Base-by-base conservation (phyloP, 1,140 invertebrate genomes). In the Drosophila watanabei region DNA sequence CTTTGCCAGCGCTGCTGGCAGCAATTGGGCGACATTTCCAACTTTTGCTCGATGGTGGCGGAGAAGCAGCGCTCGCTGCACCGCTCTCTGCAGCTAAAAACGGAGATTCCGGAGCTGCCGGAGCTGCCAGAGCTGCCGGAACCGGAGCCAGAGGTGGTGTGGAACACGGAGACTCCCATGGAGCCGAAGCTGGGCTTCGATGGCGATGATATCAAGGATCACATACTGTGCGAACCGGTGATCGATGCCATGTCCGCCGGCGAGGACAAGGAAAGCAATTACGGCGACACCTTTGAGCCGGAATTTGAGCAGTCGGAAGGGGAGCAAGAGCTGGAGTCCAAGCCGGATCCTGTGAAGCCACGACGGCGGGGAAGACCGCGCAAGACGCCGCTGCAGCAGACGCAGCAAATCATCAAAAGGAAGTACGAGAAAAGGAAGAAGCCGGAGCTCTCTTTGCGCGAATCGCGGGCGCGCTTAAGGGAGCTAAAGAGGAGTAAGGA, bases 191-290 rank as follows among this genome's bases (percentile, higher is more conserved):
- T 82, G 1, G 48, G 51, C 6, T 81, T 80, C 14, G 81, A 80
- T 3, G 58, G 39, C 28, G 72, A 73, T 3, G 87, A 90, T 45
- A 37, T 91, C 10, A 90, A 90, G 60, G 87, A 91, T 68, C 77
- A 89, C 28, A 86, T 90, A 54, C 35, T 90, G 0, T 86, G 87
- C 33, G 86, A 90, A 20, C 82, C 86, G 0, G 86, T 91, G n/a
- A 90, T 91, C 7, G 86, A 91, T 60, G 86, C 68, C 0, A 18
- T 73, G 68, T 48, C 71, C 37, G 56, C 69, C 13, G 66, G 63
- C 62, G 57, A 75, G 4, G 69, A 73, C 18, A 52, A 61, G 20
- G 37, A 39, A 11, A 66, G 51, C 20, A 49, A 54, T 11, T 59
- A 75, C 8, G 63, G 46, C 13, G 77, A 79, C 39, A 79, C 72